A percentile compares a stretch with the other conserved stretches of the same genome.
Conservation (phyloP, 2,797 vertebrate genomes). For the Sebastes variabilis region DNA sequence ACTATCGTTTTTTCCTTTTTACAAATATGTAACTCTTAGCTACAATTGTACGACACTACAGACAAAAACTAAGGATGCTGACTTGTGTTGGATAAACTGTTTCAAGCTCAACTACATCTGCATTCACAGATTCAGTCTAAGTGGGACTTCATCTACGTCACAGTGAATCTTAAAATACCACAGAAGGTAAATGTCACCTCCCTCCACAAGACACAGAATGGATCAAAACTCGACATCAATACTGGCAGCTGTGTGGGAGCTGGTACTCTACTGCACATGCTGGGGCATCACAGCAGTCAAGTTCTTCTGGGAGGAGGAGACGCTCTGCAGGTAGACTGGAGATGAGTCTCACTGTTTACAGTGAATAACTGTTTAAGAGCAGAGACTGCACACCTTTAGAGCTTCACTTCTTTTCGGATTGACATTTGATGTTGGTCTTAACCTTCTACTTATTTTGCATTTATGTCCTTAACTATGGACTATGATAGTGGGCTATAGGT, state of each 20-base stretch:
- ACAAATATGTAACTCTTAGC: not conserved
- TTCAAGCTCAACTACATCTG: not conserved
- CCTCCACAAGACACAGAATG: not conserved
- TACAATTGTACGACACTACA: not conserved
- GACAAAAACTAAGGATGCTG: not conserved
- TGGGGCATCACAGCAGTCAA: conserved; percentile 5
- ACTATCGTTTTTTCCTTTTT: not conserved
- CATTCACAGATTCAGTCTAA: not conserved
- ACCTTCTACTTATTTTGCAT: not conserved
- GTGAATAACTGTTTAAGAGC: not conserved
- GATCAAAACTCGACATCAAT: conserved; percentile 14
- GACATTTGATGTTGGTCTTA: not conserved
- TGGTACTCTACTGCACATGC: not conserved
- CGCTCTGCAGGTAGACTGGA: not conserved
- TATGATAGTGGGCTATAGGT: too few relatives aligned
- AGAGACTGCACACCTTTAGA: not conserved
- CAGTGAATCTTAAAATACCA: not conserved
- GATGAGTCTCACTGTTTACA: not conserved
- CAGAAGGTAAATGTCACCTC: not conserved
- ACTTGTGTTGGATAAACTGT: not conserved
- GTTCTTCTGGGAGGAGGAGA: not conserved
- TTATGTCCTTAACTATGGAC: not conserved
- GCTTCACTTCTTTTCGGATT: not conserved
- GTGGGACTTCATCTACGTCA: not conserved
- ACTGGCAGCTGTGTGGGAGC: not conserved